Evolutionary conservation across 2,888 invertebrate species (phyloP).

Genomic region (Lasius platythorax): DNA sequence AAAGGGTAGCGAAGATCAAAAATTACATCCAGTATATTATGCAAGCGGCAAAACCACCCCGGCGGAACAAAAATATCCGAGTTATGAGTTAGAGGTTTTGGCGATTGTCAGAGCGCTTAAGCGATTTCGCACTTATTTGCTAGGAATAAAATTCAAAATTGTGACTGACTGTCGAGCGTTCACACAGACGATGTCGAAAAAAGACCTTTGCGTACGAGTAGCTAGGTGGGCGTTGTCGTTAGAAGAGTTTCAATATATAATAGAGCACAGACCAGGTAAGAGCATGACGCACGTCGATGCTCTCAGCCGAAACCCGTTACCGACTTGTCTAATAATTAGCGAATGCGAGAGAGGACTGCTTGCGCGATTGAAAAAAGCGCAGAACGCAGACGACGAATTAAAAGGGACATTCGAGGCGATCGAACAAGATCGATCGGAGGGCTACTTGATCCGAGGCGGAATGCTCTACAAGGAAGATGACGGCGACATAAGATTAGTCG

Average conservation of each 20-base stretch:
- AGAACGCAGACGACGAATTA: slow-evolving; percentile 3
- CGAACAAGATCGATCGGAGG: background rate
- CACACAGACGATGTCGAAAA: no score
- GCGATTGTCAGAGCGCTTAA: no score
- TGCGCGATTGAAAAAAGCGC: slow-evolving; percentile 6
- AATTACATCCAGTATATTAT: background rate
- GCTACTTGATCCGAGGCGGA: slow-evolving; percentile 1
- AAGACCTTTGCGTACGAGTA: background rate
- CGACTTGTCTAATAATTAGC: background rate
- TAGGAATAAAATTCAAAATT: no score
- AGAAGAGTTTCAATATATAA: background rate
- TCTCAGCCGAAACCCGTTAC: slow-evolving; percentile 63
- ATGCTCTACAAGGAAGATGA: background rate
- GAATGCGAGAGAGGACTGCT: slow-evolving; percentile 1
- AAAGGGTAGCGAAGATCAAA: background rate
- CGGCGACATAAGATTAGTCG: background rate
- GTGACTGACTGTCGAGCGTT: no score
- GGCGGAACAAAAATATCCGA: no score
- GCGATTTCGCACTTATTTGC: no score
- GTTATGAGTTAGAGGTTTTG: no score
- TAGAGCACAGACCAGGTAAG: slow-evolving; percentile 64
- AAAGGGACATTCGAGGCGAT: background rate
- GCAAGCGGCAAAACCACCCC: background rate
- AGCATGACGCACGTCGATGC: slow-evolving; percentile 71
- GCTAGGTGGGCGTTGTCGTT: background rate